A percentile compares a stretch with the other conserved stretches of the same genome.
Evolutionary conservation across 2,113 vertebrate genomes (phyloP).

Genomic region (Zosterops pallidus): DNA sequence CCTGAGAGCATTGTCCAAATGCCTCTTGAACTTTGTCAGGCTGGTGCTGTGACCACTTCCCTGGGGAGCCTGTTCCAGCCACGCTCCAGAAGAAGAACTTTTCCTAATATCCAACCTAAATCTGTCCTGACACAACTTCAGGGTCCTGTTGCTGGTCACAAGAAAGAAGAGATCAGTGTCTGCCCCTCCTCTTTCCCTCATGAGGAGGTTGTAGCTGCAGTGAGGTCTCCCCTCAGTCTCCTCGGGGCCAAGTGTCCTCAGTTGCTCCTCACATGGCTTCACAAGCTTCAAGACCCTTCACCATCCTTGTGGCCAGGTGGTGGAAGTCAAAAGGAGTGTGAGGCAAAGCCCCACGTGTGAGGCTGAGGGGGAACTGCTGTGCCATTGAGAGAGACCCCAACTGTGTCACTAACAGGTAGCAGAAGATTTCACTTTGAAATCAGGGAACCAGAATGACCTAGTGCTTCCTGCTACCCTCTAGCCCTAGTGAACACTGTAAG

Average conservation of each 20-base stretch:
- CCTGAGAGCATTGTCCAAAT: not conserved
- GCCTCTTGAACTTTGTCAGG: not conserved
- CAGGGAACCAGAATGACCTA: conserved; percentile 84
- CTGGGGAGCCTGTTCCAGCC: not conserved
- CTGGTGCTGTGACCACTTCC: not conserved
- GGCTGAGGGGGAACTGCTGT: not conserved
- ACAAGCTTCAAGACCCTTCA: no score
- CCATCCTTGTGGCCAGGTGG: rapidly evolving
- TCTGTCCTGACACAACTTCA: not conserved
- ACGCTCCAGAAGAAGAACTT: not conserved
- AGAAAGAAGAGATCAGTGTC: not conserved
- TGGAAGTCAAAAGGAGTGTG: not conserved
- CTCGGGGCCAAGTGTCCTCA: not conserved
- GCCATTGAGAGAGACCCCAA: rapidly evolving
- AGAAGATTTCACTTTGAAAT: conserved; percentile 53
- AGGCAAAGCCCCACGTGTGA: rapidly evolving
- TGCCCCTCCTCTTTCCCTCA: not conserved
- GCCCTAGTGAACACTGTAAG: conserved; percentile 87
- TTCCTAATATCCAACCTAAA: not conserved
- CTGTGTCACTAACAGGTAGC: conserved; percentile 63
- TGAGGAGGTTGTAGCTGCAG: not conserved
- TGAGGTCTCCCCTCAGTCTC: not conserved
- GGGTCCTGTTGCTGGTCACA: not conserved
- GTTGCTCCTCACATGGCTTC: rapidly evolving
- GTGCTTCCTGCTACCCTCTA: conserved; percentile 91